Percentiles rank a stretch among this genome's conserved stretches.
phyloP scores from a whole-genome alignment of 2,888 invertebrate genomes.

The Lomographa bimaculata region DNA sequence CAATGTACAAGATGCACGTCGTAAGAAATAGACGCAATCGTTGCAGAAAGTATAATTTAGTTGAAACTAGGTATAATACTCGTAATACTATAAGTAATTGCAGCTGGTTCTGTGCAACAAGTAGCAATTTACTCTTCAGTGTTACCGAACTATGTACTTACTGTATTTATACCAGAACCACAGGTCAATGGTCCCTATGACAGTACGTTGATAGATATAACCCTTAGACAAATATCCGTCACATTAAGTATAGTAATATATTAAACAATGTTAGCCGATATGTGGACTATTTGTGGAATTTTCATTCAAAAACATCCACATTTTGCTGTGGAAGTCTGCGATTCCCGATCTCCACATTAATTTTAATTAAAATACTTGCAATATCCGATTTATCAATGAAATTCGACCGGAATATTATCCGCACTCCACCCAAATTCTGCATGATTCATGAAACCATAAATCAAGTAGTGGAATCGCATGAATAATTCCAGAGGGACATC shows the following conservation, averaged over 20 bases:
- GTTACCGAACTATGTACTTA: constrained; percentile 49
- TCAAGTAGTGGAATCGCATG: constrained; percentile 11
- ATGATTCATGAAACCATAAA: too few species aligned
- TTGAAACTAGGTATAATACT: constrained; percentile 3
- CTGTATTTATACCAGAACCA: constrained; percentile 26
- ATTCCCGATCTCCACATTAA: too few species aligned
- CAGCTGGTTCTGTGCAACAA: constrained; percentile 14
- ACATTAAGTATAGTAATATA: too few species aligned
- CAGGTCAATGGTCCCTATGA: constrained; percentile 18
- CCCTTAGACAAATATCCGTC: too few species aligned
- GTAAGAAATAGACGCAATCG: constrained; percentile 30
- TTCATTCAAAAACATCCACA: too few species aligned
- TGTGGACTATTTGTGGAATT: too few species aligned
- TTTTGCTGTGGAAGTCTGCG: too few species aligned
- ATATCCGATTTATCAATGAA: constrained; percentile 6
- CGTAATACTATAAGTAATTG: constrained; percentile 9
- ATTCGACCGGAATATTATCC: constrained; percentile 6
- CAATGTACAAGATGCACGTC: constrained; percentile 24
- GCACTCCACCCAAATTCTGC: constrained; percentile 7
- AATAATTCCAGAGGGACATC: constrained; percentile 24
- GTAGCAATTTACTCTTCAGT: constrained; percentile 30
- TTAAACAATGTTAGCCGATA: too few species aligned
- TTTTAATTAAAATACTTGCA: too few species aligned
- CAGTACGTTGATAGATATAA: too few species aligned
- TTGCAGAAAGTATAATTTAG: constrained; percentile 12